Base-by-base conservation (phyloP, 2,888 invertebrate species). In the Acrocyrtus sp. region DNA sequence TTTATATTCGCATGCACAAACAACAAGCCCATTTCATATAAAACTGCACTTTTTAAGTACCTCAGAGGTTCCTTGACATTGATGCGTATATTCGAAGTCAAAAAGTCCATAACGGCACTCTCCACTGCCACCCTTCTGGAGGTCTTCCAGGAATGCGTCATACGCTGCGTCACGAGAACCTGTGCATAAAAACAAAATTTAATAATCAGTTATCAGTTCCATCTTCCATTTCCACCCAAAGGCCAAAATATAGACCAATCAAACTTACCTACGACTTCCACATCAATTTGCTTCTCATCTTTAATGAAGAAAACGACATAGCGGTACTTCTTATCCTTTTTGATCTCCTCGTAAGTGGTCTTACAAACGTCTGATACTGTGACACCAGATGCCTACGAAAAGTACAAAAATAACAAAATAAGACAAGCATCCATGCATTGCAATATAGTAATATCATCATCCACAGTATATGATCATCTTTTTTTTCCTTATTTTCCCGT, bases 61-160 rank as follows among this genome's bases (percentile, higher is more conserved):
- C 84, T 95, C 96, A 81, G 96, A 95, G 83, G 96, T 96, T 85
- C 96, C 96, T 86, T 96, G 96, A 85, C 95, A 95, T 86, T 95
- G 95, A 86, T 96, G 95, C 88, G 95, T 95, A 87, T 97, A 98
- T 87, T 97, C 96, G 84, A 98, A 98, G 86, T 99, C 98, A 86
- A 94, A 98, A 62, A 96, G 90, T 78, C 97, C 98, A 86, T 98
- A 99, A 87, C 98, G 95, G 88, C 98, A 99, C 86, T 98, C 97
- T 62, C 92, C 93, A 78, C 92, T 91, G 81, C 96, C 96, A 72
- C 92, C 95, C 84, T 89, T 88, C 86, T 98, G 94, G 85, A 99
- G 88, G 85, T 97, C 94, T 83, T 92, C 91, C 82, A 98, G 90
- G 88, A 98, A 98, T 84, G 92, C 90, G 83, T 96, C 95, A 86